Base-by-base conservation (phyloP, 2,888 invertebrate genomes). In the Bedellia somnulentella region DNA sequence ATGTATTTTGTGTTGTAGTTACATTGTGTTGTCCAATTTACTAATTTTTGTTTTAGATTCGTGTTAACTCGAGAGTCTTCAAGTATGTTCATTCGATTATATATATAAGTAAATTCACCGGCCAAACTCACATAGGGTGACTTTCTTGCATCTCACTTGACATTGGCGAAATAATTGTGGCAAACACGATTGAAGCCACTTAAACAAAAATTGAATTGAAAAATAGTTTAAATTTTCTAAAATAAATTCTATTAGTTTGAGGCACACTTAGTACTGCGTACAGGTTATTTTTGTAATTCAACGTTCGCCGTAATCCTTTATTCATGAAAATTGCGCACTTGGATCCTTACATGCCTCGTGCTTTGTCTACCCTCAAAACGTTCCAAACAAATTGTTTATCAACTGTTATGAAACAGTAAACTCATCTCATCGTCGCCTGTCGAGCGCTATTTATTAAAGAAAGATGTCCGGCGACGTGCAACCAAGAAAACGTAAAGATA, bases 381-480 rank as follows among this genome's bases (percentile, higher is more conserved):
- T 57, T 55, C 50, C 44, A 49, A 47, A 49, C 46, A 50, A 49
- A 47, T 61, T 70, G 63, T 70, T 70, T 68, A 67, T 59, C 44
- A 57, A 63, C 59, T 64, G 71, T 73, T 71, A 75, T 73, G 73
- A 73, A 70, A 67, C 68, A 70, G 49, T 73, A 70, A 54, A 52
- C 45, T 43, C 40, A 44, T 49, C 49, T 54, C 57, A 57, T 6
- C 5, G 61, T 57, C 66, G 68, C 70, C 52, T 55, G 37, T 47
- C 44, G 53, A 59, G 67, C 61, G 66, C 57, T 63, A 66, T 60
- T 51, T 50, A 41, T 45, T 47, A 56, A 44, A 52, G 47, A 63
- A 80, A 62, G 64, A 90, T 91, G 91, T 90, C 89, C 59, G 89
- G 89, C 47, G 90, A 91, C 75, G 86, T 87, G 47, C 90, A 90